These are phyloP conservation scores for Sorex araneus DNA, from an alignment of 2,113 vertebrate species.

Conservation along the genomic window DNA sequence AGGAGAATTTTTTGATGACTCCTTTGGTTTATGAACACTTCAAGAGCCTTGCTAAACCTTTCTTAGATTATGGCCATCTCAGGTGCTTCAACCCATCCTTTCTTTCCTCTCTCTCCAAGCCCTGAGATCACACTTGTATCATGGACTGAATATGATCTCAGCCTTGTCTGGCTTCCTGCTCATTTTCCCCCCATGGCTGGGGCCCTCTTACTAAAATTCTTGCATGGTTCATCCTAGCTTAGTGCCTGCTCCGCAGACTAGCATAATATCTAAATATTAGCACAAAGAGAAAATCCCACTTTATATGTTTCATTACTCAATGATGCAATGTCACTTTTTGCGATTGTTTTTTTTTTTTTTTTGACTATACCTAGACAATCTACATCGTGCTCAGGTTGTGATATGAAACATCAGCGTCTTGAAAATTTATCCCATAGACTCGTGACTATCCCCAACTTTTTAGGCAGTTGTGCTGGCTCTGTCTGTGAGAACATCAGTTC, in stretches of 20 bases:
- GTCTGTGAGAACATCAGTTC: no score
- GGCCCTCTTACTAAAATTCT: not conserved
- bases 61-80: not conserved
- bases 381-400: no score
- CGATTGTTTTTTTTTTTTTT: no score
- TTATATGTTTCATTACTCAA: no score
- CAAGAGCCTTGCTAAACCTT: not conserved
- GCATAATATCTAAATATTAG: no score
- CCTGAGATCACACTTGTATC: not conserved
- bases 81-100: not conserved
- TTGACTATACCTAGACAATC: no score
- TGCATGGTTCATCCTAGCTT: slow-evolving; percentile 26
- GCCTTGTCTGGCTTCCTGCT: not conserved
- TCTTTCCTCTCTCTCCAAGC: not conserved
- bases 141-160: not conserved
- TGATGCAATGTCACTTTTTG: no score
- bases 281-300: no score
- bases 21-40: not conserved
- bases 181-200: not conserved
- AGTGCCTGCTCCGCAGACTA: not conserved
- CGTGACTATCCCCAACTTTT: no score
- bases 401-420: no score
- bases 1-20: slow-evolving; percentile 9
- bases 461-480: no score
- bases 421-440: no score